phyloP scores from a whole-genome alignment of 2,888 invertebrate species.

The Tupiocoris notatus region DNA sequence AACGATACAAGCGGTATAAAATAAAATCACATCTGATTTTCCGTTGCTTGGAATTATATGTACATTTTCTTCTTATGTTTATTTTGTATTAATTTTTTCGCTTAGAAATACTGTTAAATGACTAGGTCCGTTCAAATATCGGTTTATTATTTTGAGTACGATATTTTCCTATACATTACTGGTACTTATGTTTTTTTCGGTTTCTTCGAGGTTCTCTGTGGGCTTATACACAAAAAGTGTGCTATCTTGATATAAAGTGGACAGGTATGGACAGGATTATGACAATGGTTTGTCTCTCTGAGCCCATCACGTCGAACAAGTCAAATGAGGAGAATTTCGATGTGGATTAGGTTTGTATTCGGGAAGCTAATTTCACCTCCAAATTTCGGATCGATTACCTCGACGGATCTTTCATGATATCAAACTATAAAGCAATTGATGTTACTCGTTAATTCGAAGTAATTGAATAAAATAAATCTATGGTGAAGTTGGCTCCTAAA shows the following conservation, averaged over 20 bases:
- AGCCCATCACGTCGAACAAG: too few relatives aligned
- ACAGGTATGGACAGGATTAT: too few relatives aligned
- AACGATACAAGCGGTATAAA: conserved; percentile 47
- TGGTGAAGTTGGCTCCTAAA: too few relatives aligned
- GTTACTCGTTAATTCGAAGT: too few relatives aligned
- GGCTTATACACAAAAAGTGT: neutral
- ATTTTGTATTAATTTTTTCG: neutral
- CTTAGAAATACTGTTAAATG: conserved; percentile 44
- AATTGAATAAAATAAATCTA: too few relatives aligned
- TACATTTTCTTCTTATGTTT: conserved; percentile 42
- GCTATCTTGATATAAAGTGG: conserved; percentile 10
- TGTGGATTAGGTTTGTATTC: too few relatives aligned
- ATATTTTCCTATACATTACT: conserved; percentile 8
- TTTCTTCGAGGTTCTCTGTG: neutral
- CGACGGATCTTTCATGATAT: too few relatives aligned
- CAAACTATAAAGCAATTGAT: too few relatives aligned
- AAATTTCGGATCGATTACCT: too few relatives aligned
- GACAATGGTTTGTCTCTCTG: too few relatives aligned
- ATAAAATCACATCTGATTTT: conserved; percentile 47
- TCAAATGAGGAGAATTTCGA: too few relatives aligned
- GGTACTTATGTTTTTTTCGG: neutral
- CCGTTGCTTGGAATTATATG: conserved; percentile 26
- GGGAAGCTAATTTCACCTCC: too few relatives aligned
- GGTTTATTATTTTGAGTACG: conserved; percentile 8
- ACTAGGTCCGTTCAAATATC: conserved; percentile 40